Percentiles rank a stretch among this genome's conserved stretches.
phyloP scores from a whole-genome alignment of 1,140 invertebrate species.

The Glossosoma conforme region DNA sequence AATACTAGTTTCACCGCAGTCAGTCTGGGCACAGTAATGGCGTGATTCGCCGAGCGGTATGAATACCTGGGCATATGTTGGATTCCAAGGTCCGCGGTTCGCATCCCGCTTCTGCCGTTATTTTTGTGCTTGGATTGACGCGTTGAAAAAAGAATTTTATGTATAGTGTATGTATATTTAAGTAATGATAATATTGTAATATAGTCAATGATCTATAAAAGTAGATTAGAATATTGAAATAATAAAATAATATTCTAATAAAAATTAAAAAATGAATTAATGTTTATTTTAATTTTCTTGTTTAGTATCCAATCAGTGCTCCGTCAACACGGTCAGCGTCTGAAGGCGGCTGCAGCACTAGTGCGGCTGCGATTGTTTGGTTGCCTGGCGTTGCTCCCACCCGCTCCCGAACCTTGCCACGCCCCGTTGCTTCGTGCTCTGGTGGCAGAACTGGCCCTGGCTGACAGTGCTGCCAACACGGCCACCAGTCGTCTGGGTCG shows the following conservation, averaged over 20 bases:
- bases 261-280: neutral
- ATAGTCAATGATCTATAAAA: too few species aligned
- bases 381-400: conserved; percentile 74
- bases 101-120: too few species aligned
- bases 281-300: neutral
- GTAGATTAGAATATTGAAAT: too few species aligned
- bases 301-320: conserved; percentile 74
- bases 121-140: too few species aligned
- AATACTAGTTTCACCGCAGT: too few species aligned
- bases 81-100: too few species aligned
- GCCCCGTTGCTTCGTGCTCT: conserved; percentile 85
- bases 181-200: too few species aligned
- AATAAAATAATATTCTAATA: neutral
- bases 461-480: conserved; percentile 92
- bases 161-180: too few species aligned
- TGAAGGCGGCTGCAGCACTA: conserved; percentile 91
- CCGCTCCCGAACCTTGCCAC: conserved; percentile 76
- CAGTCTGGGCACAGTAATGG: too few species aligned
- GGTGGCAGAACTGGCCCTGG: conserved; percentile 95
- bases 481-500: conserved; percentile 57
- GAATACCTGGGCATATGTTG: too few species aligned
- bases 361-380: conserved; percentile 87
- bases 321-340: conserved; percentile 87
- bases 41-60: too few species aligned
- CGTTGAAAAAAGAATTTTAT: too few species aligned